Evolutionary conservation across 2,113 vertebrate species (phyloP).

Genomic region (Vireo altiloquus): DNA sequence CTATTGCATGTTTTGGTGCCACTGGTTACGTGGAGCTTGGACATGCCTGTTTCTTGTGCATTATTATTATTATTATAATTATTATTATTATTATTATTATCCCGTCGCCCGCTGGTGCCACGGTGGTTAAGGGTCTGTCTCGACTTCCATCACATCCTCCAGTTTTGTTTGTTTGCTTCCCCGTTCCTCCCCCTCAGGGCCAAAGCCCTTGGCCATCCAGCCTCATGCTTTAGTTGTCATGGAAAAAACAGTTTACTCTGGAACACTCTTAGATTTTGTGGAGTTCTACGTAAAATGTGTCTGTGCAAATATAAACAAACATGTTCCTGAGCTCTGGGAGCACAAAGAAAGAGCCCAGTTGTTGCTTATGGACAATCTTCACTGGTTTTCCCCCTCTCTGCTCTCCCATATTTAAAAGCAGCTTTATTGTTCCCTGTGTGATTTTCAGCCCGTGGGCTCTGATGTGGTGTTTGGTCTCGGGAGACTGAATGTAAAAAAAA

Average conservation of each 20-base stretch:
- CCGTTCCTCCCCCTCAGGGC: neutral
- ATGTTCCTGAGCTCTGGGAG: neutral
- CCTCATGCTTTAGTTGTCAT: slow-evolving; percentile 32
- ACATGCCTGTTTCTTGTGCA: slow-evolving; percentile 61
- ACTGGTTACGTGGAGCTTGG: slow-evolving; percentile 59
- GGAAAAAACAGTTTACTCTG: slow-evolving; percentile 11
- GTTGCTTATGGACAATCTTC: slow-evolving; percentile 29
- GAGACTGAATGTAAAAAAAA: slow-evolving; percentile 44
- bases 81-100: slow-evolving; percentile 28
- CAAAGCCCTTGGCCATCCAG: slow-evolving; percentile 19
- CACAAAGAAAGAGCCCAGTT: neutral
- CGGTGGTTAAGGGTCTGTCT: slow-evolving; percentile 54
- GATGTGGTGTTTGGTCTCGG: neutral
- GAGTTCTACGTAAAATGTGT: slow-evolving; percentile 39
- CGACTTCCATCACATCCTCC: slow-evolving; percentile 51
- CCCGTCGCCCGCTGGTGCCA: slow-evolving; percentile 43
- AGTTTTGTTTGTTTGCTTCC: slow-evolving; percentile 47
- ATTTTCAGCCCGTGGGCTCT: neutral
- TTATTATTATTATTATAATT: slow-evolving; percentile 5
- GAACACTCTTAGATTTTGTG: slow-evolving; percentile 21
- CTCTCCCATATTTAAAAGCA: slow-evolving; percentile 17
- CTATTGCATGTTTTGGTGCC: slow-evolving; percentile 68
- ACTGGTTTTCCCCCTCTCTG: neutral
- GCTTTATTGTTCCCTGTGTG: neutral
- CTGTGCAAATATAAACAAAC: slow-evolving; percentile 16